phyloP scores from a whole-genome alignment of 1,140 invertebrate genomes.

The Caerostris extrusa region DNA sequence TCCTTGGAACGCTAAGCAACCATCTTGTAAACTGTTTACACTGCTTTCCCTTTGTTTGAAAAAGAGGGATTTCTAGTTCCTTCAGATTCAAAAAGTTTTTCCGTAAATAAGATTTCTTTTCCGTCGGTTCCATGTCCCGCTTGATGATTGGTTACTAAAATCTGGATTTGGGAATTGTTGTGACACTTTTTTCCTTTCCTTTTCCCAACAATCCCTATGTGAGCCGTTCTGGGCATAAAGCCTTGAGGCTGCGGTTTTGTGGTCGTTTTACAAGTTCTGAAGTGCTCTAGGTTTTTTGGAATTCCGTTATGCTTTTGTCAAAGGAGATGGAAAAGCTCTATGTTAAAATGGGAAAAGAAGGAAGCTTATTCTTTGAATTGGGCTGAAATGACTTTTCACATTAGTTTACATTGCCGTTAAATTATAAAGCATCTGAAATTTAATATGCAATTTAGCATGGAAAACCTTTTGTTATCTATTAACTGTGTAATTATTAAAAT shows the following conservation, averaged over 20 bases:
- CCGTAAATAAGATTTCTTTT: conserved; percentile 35
- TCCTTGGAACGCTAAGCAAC: conserved; percentile 17
- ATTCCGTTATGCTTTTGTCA: neutral
- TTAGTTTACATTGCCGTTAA: neutral
- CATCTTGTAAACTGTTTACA: conserved; percentile 45
- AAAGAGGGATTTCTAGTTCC: neutral
- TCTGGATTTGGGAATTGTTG: conserved; percentile 24
- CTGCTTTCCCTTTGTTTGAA: conserved; percentile 14
- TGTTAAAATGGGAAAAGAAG: neutral
- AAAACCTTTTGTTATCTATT: too few relatives aligned
- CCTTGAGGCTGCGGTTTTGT: neutral
- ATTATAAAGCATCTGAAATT: neutral
- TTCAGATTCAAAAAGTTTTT: neutral
- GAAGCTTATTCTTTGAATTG: neutral
- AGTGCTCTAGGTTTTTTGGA: neutral
- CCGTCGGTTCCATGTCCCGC: neutral
- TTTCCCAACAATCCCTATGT: neutral
- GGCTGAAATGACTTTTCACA: neutral
- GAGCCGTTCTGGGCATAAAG: neutral
- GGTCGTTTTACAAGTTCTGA: neutral
- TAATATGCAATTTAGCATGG: neutral
- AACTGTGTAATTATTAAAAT: too few relatives aligned
- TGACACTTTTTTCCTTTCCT: neutral
- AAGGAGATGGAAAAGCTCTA: neutral
- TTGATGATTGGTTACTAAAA: conserved; percentile 40